These are phyloP conservation scores for Numenius phaeopus DNA, from an alignment of 2,797 vertebrate genomes.

Conservation along the genomic window DNA sequence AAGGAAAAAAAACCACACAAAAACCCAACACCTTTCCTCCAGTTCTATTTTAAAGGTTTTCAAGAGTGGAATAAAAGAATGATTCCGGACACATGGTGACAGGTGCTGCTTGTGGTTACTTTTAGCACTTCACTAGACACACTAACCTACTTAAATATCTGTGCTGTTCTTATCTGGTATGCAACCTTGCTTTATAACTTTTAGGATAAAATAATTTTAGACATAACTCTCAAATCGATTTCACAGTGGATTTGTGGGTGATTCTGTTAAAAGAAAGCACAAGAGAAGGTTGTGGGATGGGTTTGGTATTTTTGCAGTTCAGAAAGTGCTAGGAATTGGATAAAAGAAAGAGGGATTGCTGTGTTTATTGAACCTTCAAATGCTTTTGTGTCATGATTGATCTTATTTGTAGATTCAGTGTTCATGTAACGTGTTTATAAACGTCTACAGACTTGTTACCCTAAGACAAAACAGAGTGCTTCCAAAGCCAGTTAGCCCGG, in stretches of 20 bases:
- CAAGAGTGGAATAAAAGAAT: constrained; percentile 2
- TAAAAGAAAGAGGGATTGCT: not conserved
- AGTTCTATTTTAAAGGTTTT: constrained; percentile 14
- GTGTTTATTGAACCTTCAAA: not conserved
- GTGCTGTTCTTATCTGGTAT: not conserved
- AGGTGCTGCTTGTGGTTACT: constrained; percentile 59
- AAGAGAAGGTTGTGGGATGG: not conserved
- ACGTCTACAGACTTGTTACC: not conserved
- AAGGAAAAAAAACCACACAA: not conserved
- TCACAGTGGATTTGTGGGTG: not conserved
- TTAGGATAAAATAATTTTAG: constrained; percentile 24
- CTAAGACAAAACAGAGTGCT: not conserved
- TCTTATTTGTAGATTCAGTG: not conserved
- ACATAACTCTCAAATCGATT: not conserved
- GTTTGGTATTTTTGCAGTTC: not conserved
- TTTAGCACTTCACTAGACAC: constrained; percentile 44
- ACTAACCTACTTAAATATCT: constrained; percentile 58
- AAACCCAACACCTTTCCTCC: not conserved
- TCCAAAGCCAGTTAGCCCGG: not conserved
- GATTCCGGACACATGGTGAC: constrained; percentile 37
- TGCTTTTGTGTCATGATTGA: not conserved
- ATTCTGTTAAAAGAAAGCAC: constrained; percentile 1
- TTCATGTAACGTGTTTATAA: not conserved
- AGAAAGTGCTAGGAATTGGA: not conserved
- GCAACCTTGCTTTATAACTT: not conserved